Evolutionary conservation across 2,888 invertebrate species (phyloP), one percentile per base, ranked within the genome.

Genomic region (Pyralis farinalis): DNA sequence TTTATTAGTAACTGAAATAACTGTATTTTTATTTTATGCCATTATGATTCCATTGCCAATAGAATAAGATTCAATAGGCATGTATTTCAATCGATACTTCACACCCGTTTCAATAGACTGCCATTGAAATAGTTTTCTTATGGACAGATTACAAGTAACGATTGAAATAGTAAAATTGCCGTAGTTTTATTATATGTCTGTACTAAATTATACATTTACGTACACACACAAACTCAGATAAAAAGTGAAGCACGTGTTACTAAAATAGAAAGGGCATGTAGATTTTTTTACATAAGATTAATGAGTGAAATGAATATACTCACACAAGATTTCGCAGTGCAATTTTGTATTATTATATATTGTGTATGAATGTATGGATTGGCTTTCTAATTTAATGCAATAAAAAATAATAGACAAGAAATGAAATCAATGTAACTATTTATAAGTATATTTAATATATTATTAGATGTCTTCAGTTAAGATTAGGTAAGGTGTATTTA

Each of bases 391-490:
- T 27, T 20, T 48, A 41, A 45, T 40, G 40, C 42, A 41, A 43
- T 57, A n/a, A n/a, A n/a, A 41, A 49, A 42, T 41, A 37, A 28
- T 53, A 46, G 51, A n/a, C 55, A 47, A 58, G 43, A 48, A 49
- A 48, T 51, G 54, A 71, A 71, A 70, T 83, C 72, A 63, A 66
- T 79, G 74, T 84, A 79, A 73, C 68, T 83, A 83, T 70, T 66
- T 61, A 59, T 86, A 85, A 85, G 80, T 75, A 82, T 80, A 80
- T 81, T 79, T 84, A 84, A 81, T 84, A 85, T 83, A 82, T 73
- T 85, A 85, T 73, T 85, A 85, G 78, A 76, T 76, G 79, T 86
- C 74, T 82, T 78, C 71, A 68, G 20, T 71, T 86, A 85, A 84
- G 85, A 63, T 38, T 80, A 82, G 72, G 45, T 84, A 85, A 83